Percentiles rank a stretch among this genome's conserved stretches.
Conservation (phyloP, 2,888 invertebrate genomes). For the Cataglyphis cursor region DNA sequence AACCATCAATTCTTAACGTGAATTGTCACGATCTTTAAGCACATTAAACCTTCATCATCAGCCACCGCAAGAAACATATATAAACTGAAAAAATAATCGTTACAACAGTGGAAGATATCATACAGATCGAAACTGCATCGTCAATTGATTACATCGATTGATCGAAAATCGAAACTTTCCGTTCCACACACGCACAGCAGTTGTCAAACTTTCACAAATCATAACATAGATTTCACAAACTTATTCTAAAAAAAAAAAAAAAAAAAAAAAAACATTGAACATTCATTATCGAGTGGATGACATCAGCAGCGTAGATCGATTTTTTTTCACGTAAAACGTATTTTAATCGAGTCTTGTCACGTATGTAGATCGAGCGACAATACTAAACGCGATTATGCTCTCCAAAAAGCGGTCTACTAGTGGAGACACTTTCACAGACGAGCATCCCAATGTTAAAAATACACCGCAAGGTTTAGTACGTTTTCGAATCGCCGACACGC, state of each 20-base stretch:
- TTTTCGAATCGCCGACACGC: conserved; percentile 22
- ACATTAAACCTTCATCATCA: conserved; percentile 17
- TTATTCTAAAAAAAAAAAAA: background rate
- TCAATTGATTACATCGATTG: background rate
- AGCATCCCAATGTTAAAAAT: conserved; percentile 51
- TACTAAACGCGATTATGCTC: conserved; percentile 37
- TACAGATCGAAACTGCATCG: background rate
- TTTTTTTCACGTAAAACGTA: background rate
- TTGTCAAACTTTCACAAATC: conserved; percentile 14
- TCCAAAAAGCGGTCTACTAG: conserved; percentile 50
- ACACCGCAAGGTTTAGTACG: conserved; percentile 39
- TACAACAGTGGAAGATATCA: background rate
- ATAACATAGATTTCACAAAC: conserved; percentile 24
- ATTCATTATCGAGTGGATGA: background rate
- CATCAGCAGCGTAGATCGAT: background rate
- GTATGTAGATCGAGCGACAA: conserved; percentile 20
- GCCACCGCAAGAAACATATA: background rate
- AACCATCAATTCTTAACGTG: background rate
- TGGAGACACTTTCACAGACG: conserved; percentile 52
- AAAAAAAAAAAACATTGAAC: background rate
- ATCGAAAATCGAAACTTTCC: background rate
- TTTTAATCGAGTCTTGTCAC: conserved; percentile 5
- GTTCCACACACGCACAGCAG: background rate
- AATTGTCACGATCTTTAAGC: background rate
- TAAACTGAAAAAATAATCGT: background rate